phyloP scores from a whole-genome alignment of 1,140 invertebrate species.

The Rhyacophila brunnea region DNA sequence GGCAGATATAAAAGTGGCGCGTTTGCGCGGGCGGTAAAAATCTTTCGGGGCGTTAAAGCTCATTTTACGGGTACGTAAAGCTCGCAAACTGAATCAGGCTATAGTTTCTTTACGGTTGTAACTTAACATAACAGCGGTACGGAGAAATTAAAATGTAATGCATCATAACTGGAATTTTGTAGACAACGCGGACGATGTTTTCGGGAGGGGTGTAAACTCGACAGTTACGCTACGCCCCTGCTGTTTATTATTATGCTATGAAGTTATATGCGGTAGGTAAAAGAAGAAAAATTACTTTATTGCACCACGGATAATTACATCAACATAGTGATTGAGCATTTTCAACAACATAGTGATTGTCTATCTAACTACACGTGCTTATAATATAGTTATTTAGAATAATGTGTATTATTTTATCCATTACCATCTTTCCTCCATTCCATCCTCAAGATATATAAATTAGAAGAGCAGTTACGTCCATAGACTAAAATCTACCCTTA shows the following conservation, averaged over 20 bases:
- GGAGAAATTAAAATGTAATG: conserved; percentile 34
- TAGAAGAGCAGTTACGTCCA: too few species aligned
- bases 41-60: conserved; percentile 18
- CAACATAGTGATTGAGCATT: too few species aligned
- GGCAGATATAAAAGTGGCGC: conserved; percentile 13
- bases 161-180: conserved; percentile 20
- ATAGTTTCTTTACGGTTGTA: conserved; percentile 18
- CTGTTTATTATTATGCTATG: conserved; percentile 28
- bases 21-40: conserved; percentile 3
- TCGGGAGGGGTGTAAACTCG: not conserved
- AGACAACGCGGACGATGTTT: not conserved
- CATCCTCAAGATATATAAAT: too few species aligned
- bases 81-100: conserved; percentile 18
- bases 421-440: too few species aligned
- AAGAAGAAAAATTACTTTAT: conserved; percentile 27
- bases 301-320: conserved; percentile 10
- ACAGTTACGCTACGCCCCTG: not conserved
- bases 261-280: conserved; percentile 16
- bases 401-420: too few species aligned
- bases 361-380: too few species aligned
- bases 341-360: too few species aligned
- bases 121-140: conserved; percentile 23
- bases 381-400: too few species aligned
- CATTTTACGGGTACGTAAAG: conserved; percentile 30
- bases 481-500: too few species aligned